A percentile compares a stretch with the other conserved stretches of the same genome.
phyloP scores from a whole-genome alignment of 2,888 invertebrate genomes.

The Polyommatus icarus region DNA sequence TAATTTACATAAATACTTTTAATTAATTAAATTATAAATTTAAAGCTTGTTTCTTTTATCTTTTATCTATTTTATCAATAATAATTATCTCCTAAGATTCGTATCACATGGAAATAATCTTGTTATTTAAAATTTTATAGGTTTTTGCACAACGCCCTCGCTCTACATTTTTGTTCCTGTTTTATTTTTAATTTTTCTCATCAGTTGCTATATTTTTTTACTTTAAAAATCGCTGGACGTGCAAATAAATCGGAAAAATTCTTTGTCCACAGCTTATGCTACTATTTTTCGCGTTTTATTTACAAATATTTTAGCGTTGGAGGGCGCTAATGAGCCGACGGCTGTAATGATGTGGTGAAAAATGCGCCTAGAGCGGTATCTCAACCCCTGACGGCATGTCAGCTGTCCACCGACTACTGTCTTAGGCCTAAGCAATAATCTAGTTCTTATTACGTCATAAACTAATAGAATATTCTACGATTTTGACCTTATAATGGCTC shows the following conservation, averaged over 20 bases:
- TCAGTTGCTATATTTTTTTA: neutral
- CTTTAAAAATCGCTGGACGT: neutral
- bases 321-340: constrained; percentile 43
- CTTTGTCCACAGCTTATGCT: neutral
- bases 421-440: neutral
- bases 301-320: neutral
- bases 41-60: neutral
- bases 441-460: neutral
- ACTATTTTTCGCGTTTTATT: neutral
- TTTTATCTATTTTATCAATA: neutral
- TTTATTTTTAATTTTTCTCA: neutral
- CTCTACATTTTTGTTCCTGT: neutral
- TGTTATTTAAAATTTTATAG: neutral
- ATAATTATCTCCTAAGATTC: neutral
- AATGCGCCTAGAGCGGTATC: constrained; percentile 65
- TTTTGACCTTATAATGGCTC: neutral
- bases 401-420: neutral
- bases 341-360: constrained; percentile 65
- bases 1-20: neutral
- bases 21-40: neutral
- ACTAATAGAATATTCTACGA: neutral
- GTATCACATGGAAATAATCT: neutral
- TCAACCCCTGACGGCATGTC: neutral
- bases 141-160: neutral
- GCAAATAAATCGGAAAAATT: neutral